phyloP scores from a whole-genome alignment of 2,113 vertebrate species.

The Pan paniscus region DNA sequence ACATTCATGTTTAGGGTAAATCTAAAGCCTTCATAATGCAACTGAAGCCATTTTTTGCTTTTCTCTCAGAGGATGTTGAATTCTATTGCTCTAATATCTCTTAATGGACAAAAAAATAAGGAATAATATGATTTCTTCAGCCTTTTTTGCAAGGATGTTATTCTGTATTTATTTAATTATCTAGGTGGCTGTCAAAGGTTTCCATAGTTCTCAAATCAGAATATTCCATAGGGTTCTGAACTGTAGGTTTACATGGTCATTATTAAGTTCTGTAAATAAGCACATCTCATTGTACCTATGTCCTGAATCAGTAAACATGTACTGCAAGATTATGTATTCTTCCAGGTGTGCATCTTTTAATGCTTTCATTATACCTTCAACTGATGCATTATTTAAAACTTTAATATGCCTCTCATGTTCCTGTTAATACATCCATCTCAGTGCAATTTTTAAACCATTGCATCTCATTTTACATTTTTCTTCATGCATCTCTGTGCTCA shows the following conservation, averaged over 20 bases:
- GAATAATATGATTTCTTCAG: neutral
- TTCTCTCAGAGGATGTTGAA: neutral
- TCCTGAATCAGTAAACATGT: neutral
- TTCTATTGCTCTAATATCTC: neutral
- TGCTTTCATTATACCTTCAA: neutral
- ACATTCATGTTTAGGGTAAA: neutral
- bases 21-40: neutral
- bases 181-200: neutral
- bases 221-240: neutral
- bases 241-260: neutral
- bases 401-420: neutral
- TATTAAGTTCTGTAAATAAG: neutral
- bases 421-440: neutral
- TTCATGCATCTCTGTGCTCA: neutral
- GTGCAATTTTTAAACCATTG: neutral
- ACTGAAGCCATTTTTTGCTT: neutral
- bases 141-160: neutral
- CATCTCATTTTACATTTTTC: neutral
- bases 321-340: neutral
- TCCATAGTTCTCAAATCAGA: neutral
- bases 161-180: neutral
- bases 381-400: neutral
- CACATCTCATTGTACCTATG: neutral
- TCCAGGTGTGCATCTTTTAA: neutral
- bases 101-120: neutral